Base-by-base conservation (phyloP, 2,888 invertebrate genomes). In the Chymomyza amoena region DNA sequence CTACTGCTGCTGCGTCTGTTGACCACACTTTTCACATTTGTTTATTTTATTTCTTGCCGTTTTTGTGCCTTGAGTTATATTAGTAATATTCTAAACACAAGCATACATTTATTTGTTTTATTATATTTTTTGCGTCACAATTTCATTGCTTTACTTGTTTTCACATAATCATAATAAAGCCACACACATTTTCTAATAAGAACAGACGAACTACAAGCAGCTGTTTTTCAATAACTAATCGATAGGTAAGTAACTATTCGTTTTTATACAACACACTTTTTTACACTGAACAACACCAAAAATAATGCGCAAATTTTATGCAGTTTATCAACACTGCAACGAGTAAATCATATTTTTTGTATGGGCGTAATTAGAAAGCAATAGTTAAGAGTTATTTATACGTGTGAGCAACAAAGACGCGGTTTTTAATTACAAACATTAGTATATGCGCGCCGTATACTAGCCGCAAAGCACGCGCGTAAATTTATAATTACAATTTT, bases 351-450 rank as follows among this genome's bases (percentile, higher is more conserved):
- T 84, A 76, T 81, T 70, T 72, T 79, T 25, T 72, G 80, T 84
- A 73, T 87, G 87, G 81, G 87, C 84, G 87, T 82, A 82, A 82
- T 87, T 82, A 87, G 83, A 87, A 82, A 83, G 88, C 88, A 83
- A 78, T 80, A 78, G 87, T 83, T 85, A 80, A 73, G 84, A 72
- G 74, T 73, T 76, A 83, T 80, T 87, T 85, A 73, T 80, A 85
- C 79, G 82, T 85, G 71, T 72, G 71, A 73, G 68, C 72, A 83
- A 86, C 75, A 83, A 86, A 75, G 78, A 85, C 79, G 74, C 70
- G 20, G 18, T 54, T 18, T 54, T 54, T 54, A 54, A 54, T 54
- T 18, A 54, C 51, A 56, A 74, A 68, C 66, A 70, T 69, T 59
- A 76, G 59, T 70, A 69, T 71, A 70, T 63, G 75, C 67, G 72